Conservation (phyloP, 2,113 vertebrate genomes). For the Eolophus roseicapilla region DNA sequence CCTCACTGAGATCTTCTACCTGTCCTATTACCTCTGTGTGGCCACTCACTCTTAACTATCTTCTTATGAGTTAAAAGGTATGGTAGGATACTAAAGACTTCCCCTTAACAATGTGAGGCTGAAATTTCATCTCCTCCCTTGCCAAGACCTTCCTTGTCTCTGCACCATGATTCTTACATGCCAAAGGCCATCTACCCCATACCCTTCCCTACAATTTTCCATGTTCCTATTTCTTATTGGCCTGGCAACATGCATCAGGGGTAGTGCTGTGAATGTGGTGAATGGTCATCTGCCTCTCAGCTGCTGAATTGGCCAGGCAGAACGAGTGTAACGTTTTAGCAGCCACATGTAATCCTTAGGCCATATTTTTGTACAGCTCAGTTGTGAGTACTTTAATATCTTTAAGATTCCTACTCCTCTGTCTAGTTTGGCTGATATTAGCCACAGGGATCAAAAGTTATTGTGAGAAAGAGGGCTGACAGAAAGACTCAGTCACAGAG, state of each 20-base stretch:
- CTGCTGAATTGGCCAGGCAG: not conserved
- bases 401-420: not conserved
- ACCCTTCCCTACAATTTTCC: not conserved
- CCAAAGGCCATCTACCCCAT: not conserved
- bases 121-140: not conserved
- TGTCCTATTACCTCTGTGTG: not conserved
- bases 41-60: not conserved
- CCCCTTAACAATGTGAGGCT: rapidly evolving
- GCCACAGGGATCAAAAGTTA: not conserved
- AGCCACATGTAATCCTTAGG: not conserved
- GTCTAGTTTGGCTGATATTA: not conserved
- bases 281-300: not conserved
- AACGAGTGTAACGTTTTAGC: not conserved
- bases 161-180: not conserved
- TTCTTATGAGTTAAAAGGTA: not conserved
- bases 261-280: not conserved
- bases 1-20: not conserved
- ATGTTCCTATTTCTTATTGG: not conserved
- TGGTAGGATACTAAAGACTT: not conserved
- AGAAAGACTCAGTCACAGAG: not conserved
- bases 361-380: not conserved
- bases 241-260: too few species aligned
- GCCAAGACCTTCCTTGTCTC: rapidly evolving
- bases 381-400: not conserved
- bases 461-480: not conserved